phyloP scores from a whole-genome alignment of 2,113 vertebrate genomes.

The Salvelinus fontinalis region DNA sequence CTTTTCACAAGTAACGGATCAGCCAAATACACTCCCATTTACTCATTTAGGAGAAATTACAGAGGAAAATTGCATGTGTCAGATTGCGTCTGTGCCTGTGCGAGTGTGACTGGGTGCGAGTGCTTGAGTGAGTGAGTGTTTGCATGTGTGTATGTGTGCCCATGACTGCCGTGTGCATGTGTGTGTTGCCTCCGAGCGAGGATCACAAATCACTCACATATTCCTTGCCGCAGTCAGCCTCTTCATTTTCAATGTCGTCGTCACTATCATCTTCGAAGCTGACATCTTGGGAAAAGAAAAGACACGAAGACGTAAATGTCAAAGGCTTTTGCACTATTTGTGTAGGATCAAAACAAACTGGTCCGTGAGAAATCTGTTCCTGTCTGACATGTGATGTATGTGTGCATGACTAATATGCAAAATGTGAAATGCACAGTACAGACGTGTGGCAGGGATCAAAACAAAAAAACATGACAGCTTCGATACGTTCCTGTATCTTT shows the following conservation, averaged over 20 bases:
- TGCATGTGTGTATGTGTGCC: background rate
- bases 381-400: too few relatives aligned
- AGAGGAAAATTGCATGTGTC: background rate
- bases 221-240: slow-evolving; percentile 64
- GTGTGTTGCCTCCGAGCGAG: background rate
- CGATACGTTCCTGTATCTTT: too few relatives aligned
- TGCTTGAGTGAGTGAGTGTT: background rate
- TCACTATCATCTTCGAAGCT: slow-evolving; percentile 76
- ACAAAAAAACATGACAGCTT: too few relatives aligned
- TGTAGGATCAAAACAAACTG: slow-evolving; percentile 30
- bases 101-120: background rate
- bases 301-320: background rate
- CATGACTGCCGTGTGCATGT: slow-evolving; percentile 11
- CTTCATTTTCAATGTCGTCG: slow-evolving; percentile 66
- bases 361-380: background rate
- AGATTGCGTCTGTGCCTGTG: background rate
- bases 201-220: slow-evolving; percentile 71
- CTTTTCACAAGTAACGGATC: slow-evolving; percentile 20
- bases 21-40: slow-evolving; percentile 1
- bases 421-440: too few relatives aligned
- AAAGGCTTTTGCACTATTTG: background rate
- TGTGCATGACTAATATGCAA: too few relatives aligned
- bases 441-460: too few relatives aligned
- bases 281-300: slow-evolving; percentile 49
- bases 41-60: slow-evolving; percentile 13